Evolutionary conservation across 1,140 invertebrate genomes (phyloP).

Genomic region (Drosophila lacertosa): DNA sequence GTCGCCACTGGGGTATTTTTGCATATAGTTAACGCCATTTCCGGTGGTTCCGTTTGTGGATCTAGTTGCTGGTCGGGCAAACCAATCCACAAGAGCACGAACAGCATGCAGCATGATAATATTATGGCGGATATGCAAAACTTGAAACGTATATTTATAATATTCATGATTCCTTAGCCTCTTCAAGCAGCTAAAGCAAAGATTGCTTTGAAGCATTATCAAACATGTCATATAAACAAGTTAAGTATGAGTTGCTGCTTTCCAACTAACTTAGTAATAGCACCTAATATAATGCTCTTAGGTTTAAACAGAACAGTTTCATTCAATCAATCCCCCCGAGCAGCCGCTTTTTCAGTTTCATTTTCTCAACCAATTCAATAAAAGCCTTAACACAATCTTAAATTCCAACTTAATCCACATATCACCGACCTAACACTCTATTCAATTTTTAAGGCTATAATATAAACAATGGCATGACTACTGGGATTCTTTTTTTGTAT

Average conservation of each 20-base stretch:
- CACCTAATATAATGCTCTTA: no score
- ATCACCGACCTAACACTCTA: slow-evolving; percentile 3
- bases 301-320: no score
- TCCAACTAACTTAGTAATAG: no score
- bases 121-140: not conserved
- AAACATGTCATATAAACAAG: not conserved
- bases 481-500: not conserved
- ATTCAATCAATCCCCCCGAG: no score
- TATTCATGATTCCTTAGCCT: slow-evolving; percentile 10
- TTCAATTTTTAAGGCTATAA: not conserved
- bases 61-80: not conserved
- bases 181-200: not conserved
- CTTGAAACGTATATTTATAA: slow-evolving; percentile 12
- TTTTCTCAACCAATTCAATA: no score
- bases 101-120: not conserved
- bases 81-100: not conserved
- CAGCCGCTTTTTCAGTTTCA: no score
- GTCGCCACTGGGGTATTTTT: not conserved
- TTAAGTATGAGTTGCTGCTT: no score
- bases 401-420: not conserved
- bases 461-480: slow-evolving; percentile 13
- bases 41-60: fast-evolving
- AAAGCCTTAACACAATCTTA: not conserved
- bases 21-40: not conserved
- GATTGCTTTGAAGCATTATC: not conserved